Conservation (phyloP, 2,888 invertebrate species). For the Vesta saturnalis region DNA sequence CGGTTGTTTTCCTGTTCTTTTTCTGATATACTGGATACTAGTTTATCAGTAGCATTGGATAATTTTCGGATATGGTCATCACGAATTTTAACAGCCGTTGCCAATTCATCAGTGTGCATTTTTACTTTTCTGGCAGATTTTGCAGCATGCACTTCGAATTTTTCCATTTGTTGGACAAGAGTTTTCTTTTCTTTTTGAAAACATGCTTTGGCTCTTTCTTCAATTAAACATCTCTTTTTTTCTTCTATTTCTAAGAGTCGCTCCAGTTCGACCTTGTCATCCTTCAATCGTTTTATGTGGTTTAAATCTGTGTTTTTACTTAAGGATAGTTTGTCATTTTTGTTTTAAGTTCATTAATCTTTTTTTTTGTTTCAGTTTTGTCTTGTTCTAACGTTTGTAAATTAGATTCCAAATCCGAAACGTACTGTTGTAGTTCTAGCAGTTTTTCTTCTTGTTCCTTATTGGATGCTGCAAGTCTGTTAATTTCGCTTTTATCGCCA, state of each 20-base stretch:
- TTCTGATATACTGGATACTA: conserved; percentile 32
- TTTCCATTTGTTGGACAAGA: conserved; percentile 18
- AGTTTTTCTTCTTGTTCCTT: not conserved
- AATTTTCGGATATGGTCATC: conserved; percentile 37
- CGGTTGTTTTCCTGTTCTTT: conserved; percentile 33
- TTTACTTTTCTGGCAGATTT: conserved; percentile 19
- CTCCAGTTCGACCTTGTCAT: conserved; percentile 34
- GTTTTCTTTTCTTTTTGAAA: conserved; percentile 22
- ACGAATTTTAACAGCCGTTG: conserved; percentile 15
- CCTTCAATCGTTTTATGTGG: conserved; percentile 26
- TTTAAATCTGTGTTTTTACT: conserved; percentile 13
- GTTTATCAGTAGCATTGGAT: conserved; percentile 28
- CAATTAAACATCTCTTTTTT: conserved; percentile 6
- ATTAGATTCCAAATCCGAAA: conserved; percentile 10
- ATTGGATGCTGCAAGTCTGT: not conserved
- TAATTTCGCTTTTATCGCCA: not conserved
- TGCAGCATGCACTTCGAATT: conserved; percentile 17
- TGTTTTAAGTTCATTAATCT: conserved; percentile 38
- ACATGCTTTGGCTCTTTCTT: conserved; percentile 15
- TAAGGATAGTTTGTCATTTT: conserved; percentile 33
- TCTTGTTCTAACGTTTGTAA: conserved; percentile 31
- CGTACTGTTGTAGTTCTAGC: not conserved
- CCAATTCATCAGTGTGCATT: not conserved
- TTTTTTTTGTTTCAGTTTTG: conserved; percentile 32
- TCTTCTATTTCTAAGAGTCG: conserved; percentile 30